phyloP scores from a whole-genome alignment of 2,888 invertebrate species.

The Apocheima hispidaria region DNA sequence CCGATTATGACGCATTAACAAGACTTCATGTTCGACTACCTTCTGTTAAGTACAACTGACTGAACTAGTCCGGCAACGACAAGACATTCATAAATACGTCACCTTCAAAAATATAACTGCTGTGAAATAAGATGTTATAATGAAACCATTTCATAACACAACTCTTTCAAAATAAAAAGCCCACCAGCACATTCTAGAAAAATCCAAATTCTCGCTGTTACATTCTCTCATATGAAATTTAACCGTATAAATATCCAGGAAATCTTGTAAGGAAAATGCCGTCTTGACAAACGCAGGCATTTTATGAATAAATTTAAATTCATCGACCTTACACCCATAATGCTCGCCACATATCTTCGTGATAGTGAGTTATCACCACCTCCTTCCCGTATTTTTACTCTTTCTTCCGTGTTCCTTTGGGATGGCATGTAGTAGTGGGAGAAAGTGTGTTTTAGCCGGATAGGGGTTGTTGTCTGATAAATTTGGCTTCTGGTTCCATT shows the following conservation, averaged over 20 bases:
- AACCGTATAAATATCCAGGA: conserved; percentile 20
- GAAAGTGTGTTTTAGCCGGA: conserved; percentile 10
- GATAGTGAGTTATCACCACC: conserved; percentile 54
- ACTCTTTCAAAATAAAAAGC: background rate
- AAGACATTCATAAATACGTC: too few species aligned
- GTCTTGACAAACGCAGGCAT: conserved; percentile 48
- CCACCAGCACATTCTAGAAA: background rate
- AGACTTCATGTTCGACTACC: too few species aligned
- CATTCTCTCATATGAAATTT: conserved; percentile 16
- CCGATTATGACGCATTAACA: too few species aligned
- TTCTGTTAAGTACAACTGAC: too few species aligned
- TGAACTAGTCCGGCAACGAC: too few species aligned
- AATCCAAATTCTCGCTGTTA: conserved; percentile 8
- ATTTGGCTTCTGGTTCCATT: background rate
- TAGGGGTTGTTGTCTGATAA: background rate
- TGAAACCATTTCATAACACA: background rate
- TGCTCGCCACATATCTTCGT: conserved; percentile 52
- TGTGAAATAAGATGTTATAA: too few species aligned
- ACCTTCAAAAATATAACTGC: too few species aligned
- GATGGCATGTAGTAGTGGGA: conserved; percentile 16
- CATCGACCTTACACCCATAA: conserved; percentile 53
- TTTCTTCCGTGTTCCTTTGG: conserved; percentile 45
- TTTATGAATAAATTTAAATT: conserved; percentile 59
- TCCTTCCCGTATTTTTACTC: conserved; percentile 50
- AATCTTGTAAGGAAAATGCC: conserved; percentile 38